Conservation (phyloP, 92 coral and sea anemone species). For the Hydrozoanthus gracilis region DNA sequence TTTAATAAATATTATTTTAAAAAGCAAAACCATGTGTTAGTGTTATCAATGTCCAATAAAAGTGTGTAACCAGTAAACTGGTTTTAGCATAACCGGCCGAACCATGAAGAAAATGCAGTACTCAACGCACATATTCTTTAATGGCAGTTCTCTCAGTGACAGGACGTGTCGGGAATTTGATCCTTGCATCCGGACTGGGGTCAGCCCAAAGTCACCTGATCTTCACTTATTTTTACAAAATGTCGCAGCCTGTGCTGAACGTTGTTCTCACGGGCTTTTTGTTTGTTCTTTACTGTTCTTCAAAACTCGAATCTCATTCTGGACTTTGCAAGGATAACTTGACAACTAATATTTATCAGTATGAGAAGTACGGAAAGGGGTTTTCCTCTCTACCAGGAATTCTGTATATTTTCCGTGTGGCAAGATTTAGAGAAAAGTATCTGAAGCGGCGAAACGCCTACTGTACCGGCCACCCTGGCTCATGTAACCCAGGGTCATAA, state of each 20-base stretch:
- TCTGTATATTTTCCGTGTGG: conserved; percentile 33
- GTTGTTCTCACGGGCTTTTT: background rate
- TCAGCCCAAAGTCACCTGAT: too few species aligned
- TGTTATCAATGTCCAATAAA: background rate
- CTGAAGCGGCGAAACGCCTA: conserved; percentile 44
- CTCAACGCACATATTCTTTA: background rate
- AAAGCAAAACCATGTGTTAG: background rate
- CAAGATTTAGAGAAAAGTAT: conserved; percentile 45
- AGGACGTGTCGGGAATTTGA: background rate
- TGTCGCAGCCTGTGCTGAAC: too few species aligned
- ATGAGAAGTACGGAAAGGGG: background rate
- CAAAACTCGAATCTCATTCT: conserved; percentile 25
- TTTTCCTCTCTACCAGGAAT: conserved; percentile 19
- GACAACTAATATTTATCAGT: conserved; percentile 1
- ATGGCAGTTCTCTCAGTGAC: background rate
- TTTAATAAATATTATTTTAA: too few species aligned
- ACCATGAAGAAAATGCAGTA: background rate
- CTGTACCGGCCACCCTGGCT: conserved; percentile 36
- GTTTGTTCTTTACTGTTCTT: conserved; percentile 44
- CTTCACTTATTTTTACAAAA: too few species aligned
- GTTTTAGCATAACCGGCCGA: too few species aligned
- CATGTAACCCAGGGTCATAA: conserved; percentile 33
- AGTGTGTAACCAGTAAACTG: background rate
- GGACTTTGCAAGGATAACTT: conserved; percentile 29
- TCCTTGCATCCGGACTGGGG: too few species aligned